Base-by-base conservation (phyloP, 2,113 vertebrate genomes). In the Chiloscyllium plagiosum region DNA sequence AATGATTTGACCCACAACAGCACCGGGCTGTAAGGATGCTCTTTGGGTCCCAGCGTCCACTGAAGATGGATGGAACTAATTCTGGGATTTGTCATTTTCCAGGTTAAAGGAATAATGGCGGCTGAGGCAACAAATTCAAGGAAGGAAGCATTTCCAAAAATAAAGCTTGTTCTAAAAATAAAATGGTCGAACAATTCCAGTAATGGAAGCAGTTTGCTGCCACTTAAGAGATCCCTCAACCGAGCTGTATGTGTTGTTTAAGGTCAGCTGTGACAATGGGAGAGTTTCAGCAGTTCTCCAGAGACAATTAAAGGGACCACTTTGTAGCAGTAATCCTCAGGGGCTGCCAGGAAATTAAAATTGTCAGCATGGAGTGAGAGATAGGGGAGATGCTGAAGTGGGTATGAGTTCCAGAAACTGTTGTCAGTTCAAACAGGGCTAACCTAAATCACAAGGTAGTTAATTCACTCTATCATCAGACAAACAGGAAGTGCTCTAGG, bases 391-490 rank as follows among this genome's bases (percentile, higher is more conserved):
- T 10, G 68, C 1, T 72, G 66, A 95, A 70, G 24, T 7, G 93
- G 66, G 65, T 20, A 42, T 94, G 33, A 68, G 7, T 68, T 94
- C 65, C 61, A 68, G 65, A 94, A n/a, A 68, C 37, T 50, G 50
- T 56, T 47, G 20, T 66, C 56, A 66, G 33, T 90, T 90, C 26
- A 61, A 83, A 61, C 52, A 15, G 52, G 87, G 52, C 52, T 61
- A 17, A 90, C 61, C 87, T 61, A 90, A 90, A 61, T 66, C n/a
- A 93, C n/a, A 93, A 37, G 89, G 26, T 22, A 66, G n/a, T 93
- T 93, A 93, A 93, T 93, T 93, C 33, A 93, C 61, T 93, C 93
- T 94, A 50, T 89, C 33, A 47, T 95, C 68, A 70, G 93, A 68
- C 93, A 95, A 72, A 95, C 37, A 95, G 93, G 93, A 50, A 95